Conservation (phyloP, 1,140 invertebrate genomes). For the Trichonephila clavipes region DNA sequence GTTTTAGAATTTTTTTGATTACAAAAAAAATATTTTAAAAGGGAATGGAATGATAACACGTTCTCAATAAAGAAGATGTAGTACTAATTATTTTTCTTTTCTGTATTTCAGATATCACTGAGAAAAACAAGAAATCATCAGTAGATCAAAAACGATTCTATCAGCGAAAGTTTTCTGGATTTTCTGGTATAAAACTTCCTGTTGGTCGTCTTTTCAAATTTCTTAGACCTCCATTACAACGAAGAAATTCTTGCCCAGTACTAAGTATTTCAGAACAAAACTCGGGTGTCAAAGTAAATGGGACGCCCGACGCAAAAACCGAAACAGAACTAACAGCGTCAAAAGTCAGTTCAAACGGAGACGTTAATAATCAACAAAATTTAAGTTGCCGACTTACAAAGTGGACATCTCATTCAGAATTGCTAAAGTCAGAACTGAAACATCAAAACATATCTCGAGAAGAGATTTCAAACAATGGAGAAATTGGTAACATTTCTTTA, state of each 20-base stretch:
- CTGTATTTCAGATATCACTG: conserved; percentile 55
- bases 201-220: conserved; percentile 61
- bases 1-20: too few species aligned
- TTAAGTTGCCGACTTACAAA: conserved; percentile 44
- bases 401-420: conserved; percentile 65
- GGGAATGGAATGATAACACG: too few species aligned
- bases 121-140: conserved; percentile 65
- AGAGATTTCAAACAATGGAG: background rate
- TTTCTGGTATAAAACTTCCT: conserved; percentile 51
- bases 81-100: background rate
- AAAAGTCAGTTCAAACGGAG: background rate
- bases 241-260: conserved; percentile 68
- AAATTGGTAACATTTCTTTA: background rate
- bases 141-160: conserved; percentile 67
- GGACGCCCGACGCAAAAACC: background rate
- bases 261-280: conserved; percentile 47
- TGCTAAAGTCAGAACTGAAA: conserved; percentile 2
- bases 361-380: conserved; percentile 17
- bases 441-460: background rate
- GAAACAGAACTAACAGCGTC: background rate
- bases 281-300: background rate
- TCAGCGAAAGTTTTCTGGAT: conserved; percentile 58
- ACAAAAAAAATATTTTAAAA: too few species aligned
- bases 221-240: conserved; percentile 37
- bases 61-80: too few species aligned